Evolutionary conservation across 2,797 vertebrate species (phyloP), one percentile per base, ranked within the genome.

Genomic region (Sarcoramphus papa): DNA sequence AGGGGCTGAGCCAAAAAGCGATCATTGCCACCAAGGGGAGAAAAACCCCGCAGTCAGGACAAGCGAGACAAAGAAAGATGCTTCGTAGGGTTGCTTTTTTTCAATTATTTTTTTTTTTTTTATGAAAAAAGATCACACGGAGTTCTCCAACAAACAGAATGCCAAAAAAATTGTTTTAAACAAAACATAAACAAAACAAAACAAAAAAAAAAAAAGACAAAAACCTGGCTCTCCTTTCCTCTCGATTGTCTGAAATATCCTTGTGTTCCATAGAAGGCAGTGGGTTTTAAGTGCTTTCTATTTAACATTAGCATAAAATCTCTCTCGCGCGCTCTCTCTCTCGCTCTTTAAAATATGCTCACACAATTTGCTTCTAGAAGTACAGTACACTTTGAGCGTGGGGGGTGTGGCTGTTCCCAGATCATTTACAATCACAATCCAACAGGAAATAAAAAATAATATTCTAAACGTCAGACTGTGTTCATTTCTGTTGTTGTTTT

Each of bases 211-310:
- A 91, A 95, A 92, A 97, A 89, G 93, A 95, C 84, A 97, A 95
- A 63, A 97, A 97, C 97, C 97, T 98, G 98, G 97, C 98, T 98
- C 98, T 98, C 98, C 98, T 97, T 98, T 97, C 98, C 97, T 98
- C 97, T 98, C 97, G 99, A 99, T 99, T 99, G 99, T 99, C 99
- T 98, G 97, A 97, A 98, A 97, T 94, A 97, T 97, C 98, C 97
- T 97, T 84, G 94, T 97, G 91, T 97, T 96, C 97, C 96, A 97
- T 92, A 83, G 96, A 96, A 98, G 97, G 97, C 92, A 93, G 91
- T 91, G 98, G 98, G 98, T 97, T 98, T 98, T 98, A 99, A 99
- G 98, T 99, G 99, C 98, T 99, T 98, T 98, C 95, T 98, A 97
- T 98, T 96, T 90, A 97, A 98, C 97, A 96, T 96, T 92, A 97